These are phyloP conservation scores for Gymnogyps californianus DNA, from an alignment of 2,113 vertebrate species.

Conservation along the genomic window DNA sequence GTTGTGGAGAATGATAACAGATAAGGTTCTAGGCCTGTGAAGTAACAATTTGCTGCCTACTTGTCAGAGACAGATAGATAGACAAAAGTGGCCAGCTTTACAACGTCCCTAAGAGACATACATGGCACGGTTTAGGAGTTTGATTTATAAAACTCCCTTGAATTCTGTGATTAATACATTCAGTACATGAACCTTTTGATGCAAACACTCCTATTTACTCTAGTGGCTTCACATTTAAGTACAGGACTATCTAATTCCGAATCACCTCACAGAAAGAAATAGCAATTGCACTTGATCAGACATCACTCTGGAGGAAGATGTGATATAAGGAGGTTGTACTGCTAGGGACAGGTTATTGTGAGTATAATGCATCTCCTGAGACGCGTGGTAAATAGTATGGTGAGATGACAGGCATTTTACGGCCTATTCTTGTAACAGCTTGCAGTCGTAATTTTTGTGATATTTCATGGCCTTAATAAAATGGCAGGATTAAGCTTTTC, in stretches of 20 bases:
- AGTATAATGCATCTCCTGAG: not conserved
- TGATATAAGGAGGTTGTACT: not conserved
- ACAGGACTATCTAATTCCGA: not conserved
- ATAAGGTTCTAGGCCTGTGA: not conserved
- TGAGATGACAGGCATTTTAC: not conserved
- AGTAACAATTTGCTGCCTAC: not conserved
- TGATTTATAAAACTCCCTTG: not conserved
- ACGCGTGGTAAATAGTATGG: not conserved
- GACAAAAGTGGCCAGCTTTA: not conserved
- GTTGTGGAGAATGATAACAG: not conserved
- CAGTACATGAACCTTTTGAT: not conserved
- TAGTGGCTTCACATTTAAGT: not conserved
- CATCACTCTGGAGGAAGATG: not conserved
- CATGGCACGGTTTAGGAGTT: not conserved
- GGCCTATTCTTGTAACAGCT: not conserved
- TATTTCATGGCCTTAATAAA: constrained; percentile 13
- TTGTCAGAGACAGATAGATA: not conserved
- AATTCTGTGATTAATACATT: not conserved
- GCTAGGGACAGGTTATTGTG: not conserved
- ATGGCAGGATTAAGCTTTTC: not conserved
- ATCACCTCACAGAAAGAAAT: not conserved
- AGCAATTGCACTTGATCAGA: not conserved
- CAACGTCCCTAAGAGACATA: not conserved
- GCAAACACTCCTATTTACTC: not conserved
- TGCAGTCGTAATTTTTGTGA: not conserved